Base-by-base conservation (phyloP, 2,113 vertebrate species). In the Hippocampus mohnikei region DNA sequence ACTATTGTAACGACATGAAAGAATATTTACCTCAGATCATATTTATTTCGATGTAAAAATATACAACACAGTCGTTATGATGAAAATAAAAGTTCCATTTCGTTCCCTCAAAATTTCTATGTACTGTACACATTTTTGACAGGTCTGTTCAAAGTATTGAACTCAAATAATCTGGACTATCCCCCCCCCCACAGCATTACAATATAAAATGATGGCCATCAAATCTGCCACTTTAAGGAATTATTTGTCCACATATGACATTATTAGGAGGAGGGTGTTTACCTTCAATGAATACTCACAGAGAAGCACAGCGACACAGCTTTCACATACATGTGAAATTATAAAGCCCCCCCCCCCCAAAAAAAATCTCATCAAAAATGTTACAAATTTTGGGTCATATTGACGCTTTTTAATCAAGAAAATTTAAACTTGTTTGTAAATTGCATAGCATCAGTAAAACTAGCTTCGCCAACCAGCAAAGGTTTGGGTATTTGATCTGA, bases 401-500 rank as follows among this genome's bases (percentile, higher is more conserved):
- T 18, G 27, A 18, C 15, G 33, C 16, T 33, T 60, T 60, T 60
- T 33, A 60, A 65, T 65, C 62, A 65, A 65, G 44, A n/a, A 65
- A 42, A 65, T 16, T 23, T 8, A 33, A 60, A 44, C 37, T n/a
- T 41, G 9, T 16, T 23, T 23, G n/a, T n/a, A 25, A n/a, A 3
- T 44, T 44, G 18, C 2, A 64, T 40, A 72, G 70, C 50, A 56
- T 73, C 72, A 73, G 64, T 56, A 73, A 74, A 84, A 80, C 80
- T 91, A 93, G 76, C 90, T 92, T 83, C 92, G 92, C 92, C 92
- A 93, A 56, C 89, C 75, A 55, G 78, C 76, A 83, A 93, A 92
- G 23, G 90, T 89, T 78, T 91, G 90, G 61, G 84, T 13, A 73
- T 71, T 52, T 50, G 89, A 85, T 83, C 92, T 93, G 89, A 21